A percentile compares a stretch with the other conserved stretches of the same genome.
Conservation (phyloP, 2,888 invertebrate species). For the Macrophya annulata region DNA sequence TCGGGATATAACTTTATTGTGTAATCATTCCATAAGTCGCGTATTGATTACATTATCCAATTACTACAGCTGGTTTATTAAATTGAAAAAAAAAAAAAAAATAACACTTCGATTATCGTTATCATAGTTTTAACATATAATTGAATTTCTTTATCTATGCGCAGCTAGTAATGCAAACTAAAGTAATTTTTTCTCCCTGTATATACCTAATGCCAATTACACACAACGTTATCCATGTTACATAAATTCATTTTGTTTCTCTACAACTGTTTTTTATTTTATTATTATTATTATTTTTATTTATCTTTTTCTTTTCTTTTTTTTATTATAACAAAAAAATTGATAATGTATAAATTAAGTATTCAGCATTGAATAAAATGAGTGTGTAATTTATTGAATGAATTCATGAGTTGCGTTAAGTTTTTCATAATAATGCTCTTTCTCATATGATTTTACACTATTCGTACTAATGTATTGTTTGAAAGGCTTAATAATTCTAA, state of each 20-base stretch:
- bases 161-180: neutral
- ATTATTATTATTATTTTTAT: neutral
- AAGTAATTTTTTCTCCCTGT: neutral
- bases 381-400: neutral
- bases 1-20: neutral
- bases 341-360: neutral
- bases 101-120: too few relatives aligned
- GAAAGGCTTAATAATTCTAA: neutral
- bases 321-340: neutral
- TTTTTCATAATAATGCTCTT: neutral
- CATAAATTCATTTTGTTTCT: neutral
- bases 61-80: neutral
- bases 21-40: neutral
- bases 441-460: too few relatives aligned
- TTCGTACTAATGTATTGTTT: neutral
- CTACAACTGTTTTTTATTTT: neutral
- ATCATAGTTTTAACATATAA: neutral
- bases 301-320: neutral
- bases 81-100: too few relatives aligned
- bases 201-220: neutral
- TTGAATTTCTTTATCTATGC: neutral
- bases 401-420: neutral
- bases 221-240: neutral
- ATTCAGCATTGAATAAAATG: neutral
- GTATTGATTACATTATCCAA: conserved; percentile 9